Evolutionary conservation across 2,888 invertebrate genomes (phyloP), one percentile per base, ranked within the genome.

Genomic region (Abrostola triplasia): DNA sequence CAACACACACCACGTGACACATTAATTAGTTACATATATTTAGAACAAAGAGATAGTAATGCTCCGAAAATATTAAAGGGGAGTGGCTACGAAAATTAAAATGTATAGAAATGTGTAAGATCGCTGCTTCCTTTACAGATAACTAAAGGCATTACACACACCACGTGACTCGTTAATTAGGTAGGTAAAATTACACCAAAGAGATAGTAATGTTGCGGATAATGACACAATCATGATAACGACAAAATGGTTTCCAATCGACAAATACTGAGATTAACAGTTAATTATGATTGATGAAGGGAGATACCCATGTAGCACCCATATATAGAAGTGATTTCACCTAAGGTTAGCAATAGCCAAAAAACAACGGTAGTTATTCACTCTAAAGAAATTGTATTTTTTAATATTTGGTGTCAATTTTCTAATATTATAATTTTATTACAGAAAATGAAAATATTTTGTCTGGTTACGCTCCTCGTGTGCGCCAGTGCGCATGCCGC

Each of bases 381-480:
- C 51, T 53, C 42, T n/a, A n/a, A 37, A 6, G 40, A 10, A 13
- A 5, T n/a, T 44, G 24, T 5, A 13, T 8, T 50, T 59, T 53
- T 54, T 42, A 8, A 12, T 6, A 12, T 37, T 50, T 5, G 2
- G 0, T 51, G 6, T 36, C n/a, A 35, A 0, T 36, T 7, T 37
- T 12, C 13, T 50, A 48, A 49, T 47, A 36, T 5, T 55, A 10
- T 1, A 12, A 7, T 56, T 49, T 55, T 56, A 13, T 75, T 78
- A 6, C 59, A 67, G 69, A 74, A 64, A 64, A 78, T 78, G 78
- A 78, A 77, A 68, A n/a, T 75, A 51, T 53, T 75, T 42, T 64
- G 66, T 53, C 50, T 79, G 11, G 24, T 70, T 11, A 38, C 57
- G 13, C 53, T 79, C 52, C 36, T 71, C 7, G 64, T 68, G 37